These are phyloP conservation scores for Zaprionus camerounensis DNA, from an alignment of 1,140 invertebrate species.

Conservation along the genomic window DNA sequence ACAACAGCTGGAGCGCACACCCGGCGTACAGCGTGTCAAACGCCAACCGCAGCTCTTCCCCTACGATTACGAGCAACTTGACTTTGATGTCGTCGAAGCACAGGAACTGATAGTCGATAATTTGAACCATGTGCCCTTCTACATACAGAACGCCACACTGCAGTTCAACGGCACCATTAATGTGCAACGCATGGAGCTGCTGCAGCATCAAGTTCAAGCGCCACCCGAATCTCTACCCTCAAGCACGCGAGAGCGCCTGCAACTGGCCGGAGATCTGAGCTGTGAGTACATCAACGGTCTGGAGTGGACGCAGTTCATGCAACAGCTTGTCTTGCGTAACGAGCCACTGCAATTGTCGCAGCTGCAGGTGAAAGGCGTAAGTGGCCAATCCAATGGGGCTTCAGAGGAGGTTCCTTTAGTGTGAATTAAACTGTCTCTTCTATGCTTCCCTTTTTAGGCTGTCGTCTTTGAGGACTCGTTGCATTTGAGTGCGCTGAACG, in stretches of 20 bases:
- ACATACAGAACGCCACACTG: conserved; percentile 62
- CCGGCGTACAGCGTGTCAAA: conserved; percentile 11
- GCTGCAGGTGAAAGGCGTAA: conserved; percentile 84
- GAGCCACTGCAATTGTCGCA: conserved; percentile 73
- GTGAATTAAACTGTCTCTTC: background rate
- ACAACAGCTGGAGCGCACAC: conserved; percentile 3
- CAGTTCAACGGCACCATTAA: conserved; percentile 59
- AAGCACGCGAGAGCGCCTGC: conserved; percentile 35
- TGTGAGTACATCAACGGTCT: conserved; percentile 78
- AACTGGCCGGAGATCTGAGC: conserved; percentile 52
- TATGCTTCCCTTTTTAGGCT: conserved; percentile 55
- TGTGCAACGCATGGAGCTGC: conserved; percentile 50
- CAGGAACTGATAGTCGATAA: conserved; percentile 51
- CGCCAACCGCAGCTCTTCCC: conserved; percentile 48
- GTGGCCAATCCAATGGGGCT: conserved; percentile 13
- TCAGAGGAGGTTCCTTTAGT: background rate
- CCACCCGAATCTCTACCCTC: conserved; percentile 20
- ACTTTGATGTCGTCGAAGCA: conserved; percentile 59
- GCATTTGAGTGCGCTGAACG: conserved; percentile 82
- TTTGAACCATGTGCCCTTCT: conserved; percentile 66
- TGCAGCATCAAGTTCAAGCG: conserved; percentile 19
- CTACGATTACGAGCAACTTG: conserved; percentile 54
- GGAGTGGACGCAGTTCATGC: conserved; percentile 74
- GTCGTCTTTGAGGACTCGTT: conserved; percentile 72
- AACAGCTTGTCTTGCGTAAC: conserved; percentile 83